Evolutionary conservation across 2,888 invertebrate species (phyloP).

Genomic region (Sympetrum striolatum): DNA sequence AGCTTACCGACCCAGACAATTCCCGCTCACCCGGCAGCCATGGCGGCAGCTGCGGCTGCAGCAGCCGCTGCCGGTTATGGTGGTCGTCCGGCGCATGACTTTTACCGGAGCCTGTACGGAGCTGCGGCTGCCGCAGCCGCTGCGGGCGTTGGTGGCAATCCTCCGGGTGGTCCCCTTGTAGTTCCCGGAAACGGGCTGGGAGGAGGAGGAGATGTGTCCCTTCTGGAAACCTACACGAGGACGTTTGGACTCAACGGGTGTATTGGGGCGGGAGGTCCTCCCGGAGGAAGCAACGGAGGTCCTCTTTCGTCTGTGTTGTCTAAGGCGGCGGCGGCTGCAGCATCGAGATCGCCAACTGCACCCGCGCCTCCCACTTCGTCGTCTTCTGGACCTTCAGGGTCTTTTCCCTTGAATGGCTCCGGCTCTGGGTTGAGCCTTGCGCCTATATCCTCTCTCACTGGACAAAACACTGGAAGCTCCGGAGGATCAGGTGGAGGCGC

Average conservation of each 20-base stretch:
- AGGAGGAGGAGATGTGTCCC: conserved; percentile 64
- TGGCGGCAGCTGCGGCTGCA: conserved; percentile 52
- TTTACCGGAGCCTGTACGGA: conserved; percentile 80
- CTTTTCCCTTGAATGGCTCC: conserved; percentile 54
- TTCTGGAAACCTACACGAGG: conserved; percentile 78
- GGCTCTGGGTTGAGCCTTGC: conserved; percentile 3
- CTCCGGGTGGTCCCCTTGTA: conserved; percentile 54
- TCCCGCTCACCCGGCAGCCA: conserved; percentile 56
- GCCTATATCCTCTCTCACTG: conserved; percentile 27
- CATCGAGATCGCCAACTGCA: conserved; percentile 50
- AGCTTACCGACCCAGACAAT: conserved; percentile 47
- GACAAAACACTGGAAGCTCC: not conserved
- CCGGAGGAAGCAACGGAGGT: conserved; percentile 50
- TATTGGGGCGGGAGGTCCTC: conserved; percentile 59
- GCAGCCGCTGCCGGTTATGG: conserved; percentile 59
- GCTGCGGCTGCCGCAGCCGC: conserved; percentile 58
- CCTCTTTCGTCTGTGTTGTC: conserved; percentile 56
- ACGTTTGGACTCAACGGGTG: conserved; percentile 60
- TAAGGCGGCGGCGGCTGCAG: conserved; percentile 56
- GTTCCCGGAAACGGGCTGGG: conserved; percentile 64
- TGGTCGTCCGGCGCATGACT: conserved; percentile 69
- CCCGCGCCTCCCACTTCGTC: conserved; percentile 52
- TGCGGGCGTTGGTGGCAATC: conserved; percentile 48
- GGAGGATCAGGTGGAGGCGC: not conserved
- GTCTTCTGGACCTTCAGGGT: conserved; percentile 54